Evolutionary conservation across 2,113 vertebrate genomes (phyloP).

Genomic region (Empidonax traillii): DNA sequence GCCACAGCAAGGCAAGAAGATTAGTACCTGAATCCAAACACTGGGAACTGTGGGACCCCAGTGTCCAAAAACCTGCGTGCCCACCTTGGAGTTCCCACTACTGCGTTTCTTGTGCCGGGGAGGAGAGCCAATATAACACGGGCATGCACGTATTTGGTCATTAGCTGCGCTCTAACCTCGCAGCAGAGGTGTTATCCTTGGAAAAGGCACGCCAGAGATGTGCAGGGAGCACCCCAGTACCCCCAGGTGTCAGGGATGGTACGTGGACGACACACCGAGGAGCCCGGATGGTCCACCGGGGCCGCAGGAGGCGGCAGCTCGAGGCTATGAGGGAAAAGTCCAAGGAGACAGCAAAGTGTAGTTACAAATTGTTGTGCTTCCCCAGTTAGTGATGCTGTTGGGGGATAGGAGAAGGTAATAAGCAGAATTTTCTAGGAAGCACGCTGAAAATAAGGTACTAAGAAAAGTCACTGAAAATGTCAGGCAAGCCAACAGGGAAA

Average conservation of each 20-base stretch:
- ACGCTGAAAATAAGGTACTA: conserved; percentile 68
- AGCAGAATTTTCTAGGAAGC: conserved; percentile 70
- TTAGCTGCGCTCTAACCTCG: not conserved
- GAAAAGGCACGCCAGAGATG: not conserved
- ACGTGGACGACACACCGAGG: accelerated
- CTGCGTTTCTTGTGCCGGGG: accelerated
- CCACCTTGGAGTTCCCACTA: accelerated
- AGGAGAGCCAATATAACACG: not conserved
- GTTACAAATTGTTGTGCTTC: conserved; percentile 33
- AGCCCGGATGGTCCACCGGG: not conserved
- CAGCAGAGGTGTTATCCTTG: not conserved
- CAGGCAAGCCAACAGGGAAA: conserved; percentile 71
- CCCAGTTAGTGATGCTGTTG: not conserved
- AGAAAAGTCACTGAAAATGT: conserved; percentile 76
- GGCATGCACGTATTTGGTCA: not conserved
- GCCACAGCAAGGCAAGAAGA: not conserved
- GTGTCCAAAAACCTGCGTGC: accelerated
- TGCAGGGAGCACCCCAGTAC: not conserved
- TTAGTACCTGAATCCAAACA: not conserved
- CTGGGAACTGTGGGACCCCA: not conserved
- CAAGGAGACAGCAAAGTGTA: not conserved
- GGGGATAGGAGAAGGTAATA: conserved; percentile 15
- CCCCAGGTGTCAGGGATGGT: not conserved
- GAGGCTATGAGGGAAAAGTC: not conserved
- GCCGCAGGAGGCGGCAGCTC: not conserved